Evolutionary conservation across 2,797 vertebrate species (phyloP).

Genomic region (Perdix hodgsoniae): DNA sequence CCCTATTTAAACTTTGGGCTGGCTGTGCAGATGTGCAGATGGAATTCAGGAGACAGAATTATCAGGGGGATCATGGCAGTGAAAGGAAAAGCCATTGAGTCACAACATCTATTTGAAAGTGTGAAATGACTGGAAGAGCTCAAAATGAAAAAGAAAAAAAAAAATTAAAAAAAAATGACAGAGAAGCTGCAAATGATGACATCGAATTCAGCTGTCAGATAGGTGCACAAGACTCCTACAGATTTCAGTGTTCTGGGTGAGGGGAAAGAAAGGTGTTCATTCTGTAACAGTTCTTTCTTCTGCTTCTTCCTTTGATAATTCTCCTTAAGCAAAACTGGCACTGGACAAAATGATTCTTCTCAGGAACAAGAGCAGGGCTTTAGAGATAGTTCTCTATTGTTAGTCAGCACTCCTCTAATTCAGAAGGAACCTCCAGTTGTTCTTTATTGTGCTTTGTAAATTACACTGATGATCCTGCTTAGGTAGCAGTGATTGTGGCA

Average conservation of each 20-base stretch:
- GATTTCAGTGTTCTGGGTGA: background rate
- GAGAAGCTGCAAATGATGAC: background rate
- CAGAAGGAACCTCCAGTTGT: background rate
- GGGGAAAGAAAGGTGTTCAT: background rate
- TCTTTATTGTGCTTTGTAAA: conserved; percentile 28
- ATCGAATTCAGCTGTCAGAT: background rate
- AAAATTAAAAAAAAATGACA: background rate
- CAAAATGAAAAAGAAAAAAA: background rate
- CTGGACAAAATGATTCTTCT: conserved; percentile 22
- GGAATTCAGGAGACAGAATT: background rate
- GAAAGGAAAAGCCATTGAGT: conserved; percentile 6
- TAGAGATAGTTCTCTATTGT: background rate
- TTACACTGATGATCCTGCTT: background rate
- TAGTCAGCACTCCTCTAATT: background rate
- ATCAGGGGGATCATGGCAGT: background rate
- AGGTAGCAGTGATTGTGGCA: background rate
- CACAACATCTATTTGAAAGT: background rate
- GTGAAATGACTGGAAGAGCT: background rate
- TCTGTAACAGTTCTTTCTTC: conserved; percentile 8
- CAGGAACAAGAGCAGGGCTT: conserved; percentile 16
- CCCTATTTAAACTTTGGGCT: conserved; percentile 27
- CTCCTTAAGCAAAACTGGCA: conserved; percentile 24
- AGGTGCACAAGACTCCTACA: background rate
- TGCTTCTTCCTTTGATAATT: conserved; percentile 12
- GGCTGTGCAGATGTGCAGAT: background rate